Evolutionary conservation across 2,888 invertebrate genomes (phyloP).

Genomic region (Luffia ferchaultella): DNA sequence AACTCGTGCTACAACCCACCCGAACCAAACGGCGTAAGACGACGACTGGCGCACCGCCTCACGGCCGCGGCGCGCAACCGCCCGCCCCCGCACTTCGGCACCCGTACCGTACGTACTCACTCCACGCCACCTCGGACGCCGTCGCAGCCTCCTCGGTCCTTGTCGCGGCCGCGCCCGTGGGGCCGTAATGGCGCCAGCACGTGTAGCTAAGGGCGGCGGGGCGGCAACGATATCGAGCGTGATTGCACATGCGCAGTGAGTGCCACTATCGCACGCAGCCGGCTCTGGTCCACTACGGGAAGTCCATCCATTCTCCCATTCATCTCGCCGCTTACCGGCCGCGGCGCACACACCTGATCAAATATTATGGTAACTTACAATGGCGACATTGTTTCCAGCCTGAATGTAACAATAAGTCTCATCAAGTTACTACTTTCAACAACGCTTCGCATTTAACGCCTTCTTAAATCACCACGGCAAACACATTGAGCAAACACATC

Average conservation of each 20-base stretch:
- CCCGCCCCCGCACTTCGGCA: neutral
- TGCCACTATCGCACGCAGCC: conserved; percentile 21
- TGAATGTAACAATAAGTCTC: conserved; percentile 33
- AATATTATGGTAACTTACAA: conserved; percentile 49
- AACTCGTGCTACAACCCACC: conserved; percentile 25
- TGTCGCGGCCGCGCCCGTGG: neutral
- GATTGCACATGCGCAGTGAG: conserved; percentile 53
- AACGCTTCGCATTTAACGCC: too few species aligned
- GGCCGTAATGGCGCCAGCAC: conserved; percentile 20
- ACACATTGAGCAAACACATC: too few species aligned
- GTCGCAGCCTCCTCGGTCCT: conserved; percentile 7
- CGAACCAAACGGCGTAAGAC: conserved; percentile 1
- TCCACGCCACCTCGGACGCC: conserved; percentile 22
- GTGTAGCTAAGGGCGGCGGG: conserved; percentile 53
- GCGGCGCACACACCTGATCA: conserved; percentile 54
- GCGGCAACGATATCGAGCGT: conserved; percentile 60
- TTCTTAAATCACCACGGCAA: neutral
- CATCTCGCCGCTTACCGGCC: neutral
- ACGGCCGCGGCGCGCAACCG: conserved; percentile 19
- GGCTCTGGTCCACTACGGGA: neutral
- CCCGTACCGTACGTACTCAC: conserved; percentile 27
- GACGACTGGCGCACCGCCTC: conserved; percentile 20
- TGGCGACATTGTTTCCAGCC: conserved; percentile 35
- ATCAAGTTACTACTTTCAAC: too few species aligned
- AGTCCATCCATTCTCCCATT: neutral